Conservation (phyloP, 2,888 invertebrate species). For the Drosophila anomelani region DNA sequence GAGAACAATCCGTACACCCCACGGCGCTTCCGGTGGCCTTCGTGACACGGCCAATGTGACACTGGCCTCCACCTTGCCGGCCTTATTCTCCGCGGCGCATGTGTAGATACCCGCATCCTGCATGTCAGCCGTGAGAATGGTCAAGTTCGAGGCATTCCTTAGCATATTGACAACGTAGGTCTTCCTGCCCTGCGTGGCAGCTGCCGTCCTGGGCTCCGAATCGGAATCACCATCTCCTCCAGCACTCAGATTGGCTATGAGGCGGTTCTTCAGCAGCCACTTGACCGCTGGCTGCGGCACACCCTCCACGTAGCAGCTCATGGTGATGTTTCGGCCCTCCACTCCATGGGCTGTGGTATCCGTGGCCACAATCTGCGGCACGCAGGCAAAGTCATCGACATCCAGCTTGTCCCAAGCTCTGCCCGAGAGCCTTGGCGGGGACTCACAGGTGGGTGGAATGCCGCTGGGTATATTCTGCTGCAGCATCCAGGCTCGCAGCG, state of each 20-base stretch:
- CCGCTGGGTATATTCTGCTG: slow-evolving; percentile 91
- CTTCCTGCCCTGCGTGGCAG: slow-evolving; percentile 86
- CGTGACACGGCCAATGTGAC: slow-evolving; percentile 90
- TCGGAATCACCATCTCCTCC: slow-evolving; percentile 70
- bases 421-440: slow-evolving; percentile 87
- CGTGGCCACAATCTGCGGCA: slow-evolving; percentile 88
- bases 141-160: slow-evolving; percentile 90
- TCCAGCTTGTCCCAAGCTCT: slow-evolving; percentile 91
- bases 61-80: slow-evolving; percentile 90
- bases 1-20: slow-evolving; percentile 87
- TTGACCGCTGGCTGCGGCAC: slow-evolving; percentile 90
- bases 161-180: slow-evolving; percentile 88
- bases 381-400: slow-evolving; percentile 92
- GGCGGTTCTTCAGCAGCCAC: slow-evolving; percentile 90
- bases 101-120: slow-evolving; percentile 91
- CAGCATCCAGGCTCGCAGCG: slow-evolving; percentile 92
- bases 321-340: slow-evolving; percentile 90
- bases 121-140: slow-evolving; percentile 89
- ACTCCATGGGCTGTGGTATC: slow-evolving; percentile 87
- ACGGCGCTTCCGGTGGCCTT: slow-evolving; percentile 87
- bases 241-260: slow-evolving; percentile 88
- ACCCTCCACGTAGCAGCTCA: slow-evolving; percentile 89
- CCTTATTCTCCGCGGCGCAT: slow-evolving; percentile 92
- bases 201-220: slow-evolving; percentile 78
- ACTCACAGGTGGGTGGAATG: slow-evolving; percentile 89